Conservation (phyloP, 2,888 invertebrate species). For the Zonitis immaculata region DNA sequence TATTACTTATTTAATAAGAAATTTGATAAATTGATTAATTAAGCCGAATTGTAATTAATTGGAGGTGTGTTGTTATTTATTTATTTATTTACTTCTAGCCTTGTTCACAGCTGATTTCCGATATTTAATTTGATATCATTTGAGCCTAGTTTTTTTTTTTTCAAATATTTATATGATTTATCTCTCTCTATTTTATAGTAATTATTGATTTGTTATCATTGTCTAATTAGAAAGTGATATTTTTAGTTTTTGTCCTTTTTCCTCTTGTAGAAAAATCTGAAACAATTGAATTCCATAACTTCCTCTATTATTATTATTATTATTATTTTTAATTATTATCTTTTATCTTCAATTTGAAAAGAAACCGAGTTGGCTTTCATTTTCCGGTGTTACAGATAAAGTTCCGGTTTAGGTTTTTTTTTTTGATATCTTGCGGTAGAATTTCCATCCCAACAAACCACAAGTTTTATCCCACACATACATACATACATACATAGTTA, state of each 20-base stretch:
- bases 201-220: not conserved
- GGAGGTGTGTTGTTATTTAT: not conserved
- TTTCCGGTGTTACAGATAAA: no score
- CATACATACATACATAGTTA: no score
- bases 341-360: no score
- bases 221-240: not conserved
- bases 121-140: not conserved
- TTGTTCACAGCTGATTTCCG: constrained; percentile 18
- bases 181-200: not conserved
- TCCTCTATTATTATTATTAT: no score
- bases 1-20: not conserved
- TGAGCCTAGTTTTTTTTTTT: no score
- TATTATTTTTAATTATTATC: no score
- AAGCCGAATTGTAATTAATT: not conserved
- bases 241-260: not conserved
- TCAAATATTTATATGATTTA: not conserved
- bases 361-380: no score
- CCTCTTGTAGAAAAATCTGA: not conserved
- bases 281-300: not conserved
- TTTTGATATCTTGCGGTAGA: no score
- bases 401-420: no score
- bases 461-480: no score
- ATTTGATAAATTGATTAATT: no score
- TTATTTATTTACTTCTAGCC: constrained; percentile 4
- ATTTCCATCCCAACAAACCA: no score